Conservation (phyloP, 2,113 vertebrate genomes). For the Pithys albifrons region DNA sequence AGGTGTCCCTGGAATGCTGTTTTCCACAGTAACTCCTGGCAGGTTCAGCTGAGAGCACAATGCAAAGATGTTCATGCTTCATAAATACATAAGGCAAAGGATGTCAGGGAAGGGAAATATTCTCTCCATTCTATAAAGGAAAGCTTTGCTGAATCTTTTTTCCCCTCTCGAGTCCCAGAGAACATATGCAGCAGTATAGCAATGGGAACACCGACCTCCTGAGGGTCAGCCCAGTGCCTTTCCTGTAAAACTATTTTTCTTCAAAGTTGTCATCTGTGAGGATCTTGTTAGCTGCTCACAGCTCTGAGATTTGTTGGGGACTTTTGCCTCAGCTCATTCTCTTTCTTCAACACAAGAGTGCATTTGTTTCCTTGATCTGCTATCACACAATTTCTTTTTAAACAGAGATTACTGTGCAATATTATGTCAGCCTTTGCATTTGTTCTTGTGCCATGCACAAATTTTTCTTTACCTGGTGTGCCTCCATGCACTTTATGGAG, state of each 20-base stretch:
- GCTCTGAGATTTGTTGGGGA: slow-evolving; percentile 9
- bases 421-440: slow-evolving; percentile 17
- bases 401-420: slow-evolving; percentile 22
- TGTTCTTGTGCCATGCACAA: background rate
- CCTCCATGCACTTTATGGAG: background rate
- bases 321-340: slow-evolving; percentile 28
- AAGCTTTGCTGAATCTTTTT: slow-evolving; percentile 9
- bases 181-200: background rate
- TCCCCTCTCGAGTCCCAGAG: background rate
- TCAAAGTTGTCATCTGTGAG: slow-evolving; percentile 33
- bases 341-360: slow-evolving; percentile 8
- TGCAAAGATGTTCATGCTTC: background rate
- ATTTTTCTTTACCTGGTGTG: background rate
- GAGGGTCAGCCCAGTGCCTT: slow-evolving; percentile 5
- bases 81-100: background rate
- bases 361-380: slow-evolving; percentile 58
- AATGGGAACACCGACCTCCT: slow-evolving; percentile 12
- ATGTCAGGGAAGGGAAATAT: background rate
- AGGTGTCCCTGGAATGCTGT: slow-evolving; percentile 16
- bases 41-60: background rate
- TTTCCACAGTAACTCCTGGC: slow-evolving; percentile 8
- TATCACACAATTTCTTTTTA: slow-evolving; percentile 25
- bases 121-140: background rate
- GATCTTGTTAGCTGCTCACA: slow-evolving; percentile 30
- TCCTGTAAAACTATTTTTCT: slow-evolving; percentile 16